A percentile compares a stretch with the other conserved stretches of the same genome.
Evolutionary conservation across 1,140 invertebrate species (phyloP).

Genomic region (Anoplophora glabripennis): DNA sequence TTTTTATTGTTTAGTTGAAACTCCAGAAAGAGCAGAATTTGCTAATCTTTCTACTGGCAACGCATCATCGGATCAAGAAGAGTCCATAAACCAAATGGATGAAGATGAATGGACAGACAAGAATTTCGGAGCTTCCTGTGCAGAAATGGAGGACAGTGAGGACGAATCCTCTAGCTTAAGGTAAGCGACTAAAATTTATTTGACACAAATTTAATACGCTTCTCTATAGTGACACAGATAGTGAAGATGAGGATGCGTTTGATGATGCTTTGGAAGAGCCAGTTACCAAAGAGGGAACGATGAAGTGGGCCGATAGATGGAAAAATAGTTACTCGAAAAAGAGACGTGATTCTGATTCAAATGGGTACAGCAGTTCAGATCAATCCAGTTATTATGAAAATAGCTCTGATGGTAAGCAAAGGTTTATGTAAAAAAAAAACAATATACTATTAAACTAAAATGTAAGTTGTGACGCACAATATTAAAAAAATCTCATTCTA

Average conservation of each 20-base stretch:
- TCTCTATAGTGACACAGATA: constrained; percentile 55
- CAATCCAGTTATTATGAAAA: constrained; percentile 60
- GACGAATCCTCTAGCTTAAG: constrained; percentile 59
- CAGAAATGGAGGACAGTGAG: constrained; percentile 67
- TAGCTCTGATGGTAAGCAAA: constrained; percentile 58
- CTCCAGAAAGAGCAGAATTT: constrained; percentile 83
- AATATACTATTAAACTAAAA: no score
- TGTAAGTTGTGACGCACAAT: no score
- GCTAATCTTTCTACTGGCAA: constrained; percentile 61
- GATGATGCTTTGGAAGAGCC: constrained; percentile 63
- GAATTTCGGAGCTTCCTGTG: constrained; percentile 78
- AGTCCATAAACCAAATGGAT: constrained; percentile 77
- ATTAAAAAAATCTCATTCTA: no score
- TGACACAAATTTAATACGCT: constrained; percentile 9
- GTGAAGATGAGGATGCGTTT: constrained; percentile 59
- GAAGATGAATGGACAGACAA: constrained; percentile 92
- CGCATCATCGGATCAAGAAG: constrained; percentile 65
- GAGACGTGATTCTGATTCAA: constrained; percentile 37
- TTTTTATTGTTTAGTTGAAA: constrained; percentile 53
- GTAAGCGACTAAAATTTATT: constrained; percentile 23
- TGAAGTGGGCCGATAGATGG: constrained; percentile 63
- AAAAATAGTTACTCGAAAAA: constrained; percentile 47
- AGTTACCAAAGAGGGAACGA: constrained; percentile 63
- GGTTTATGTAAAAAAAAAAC: not conserved
- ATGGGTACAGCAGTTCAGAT: constrained; percentile 58